phyloP scores from a whole-genome alignment of 1,140 invertebrate species.

The Ganaspis sp. region DNA sequence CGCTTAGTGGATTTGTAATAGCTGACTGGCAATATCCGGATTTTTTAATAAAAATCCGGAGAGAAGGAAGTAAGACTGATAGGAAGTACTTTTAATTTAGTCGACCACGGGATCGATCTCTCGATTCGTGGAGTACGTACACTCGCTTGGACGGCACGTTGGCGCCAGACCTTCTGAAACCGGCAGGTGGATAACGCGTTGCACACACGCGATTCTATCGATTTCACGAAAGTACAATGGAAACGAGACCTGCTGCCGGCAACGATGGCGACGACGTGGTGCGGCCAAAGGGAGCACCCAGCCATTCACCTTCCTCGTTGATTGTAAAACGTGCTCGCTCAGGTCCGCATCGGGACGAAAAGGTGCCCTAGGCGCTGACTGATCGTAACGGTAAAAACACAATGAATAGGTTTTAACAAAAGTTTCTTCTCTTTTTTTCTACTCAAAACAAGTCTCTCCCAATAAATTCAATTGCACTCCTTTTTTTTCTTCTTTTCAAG shows the following conservation, averaged over 20 bases:
- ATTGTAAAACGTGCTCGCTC: slow-evolving; percentile 30
- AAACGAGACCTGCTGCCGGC: slow-evolving; percentile 40
- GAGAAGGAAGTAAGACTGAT: not conserved
- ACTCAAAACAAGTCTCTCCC: slow-evolving; percentile 4
- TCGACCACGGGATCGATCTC: not conserved
- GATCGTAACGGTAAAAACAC: not conserved
- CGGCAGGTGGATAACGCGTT: slow-evolving; percentile 68
- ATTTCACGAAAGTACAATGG: slow-evolving; percentile 64
- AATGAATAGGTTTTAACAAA: not conserved
- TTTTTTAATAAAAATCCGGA: not conserved
- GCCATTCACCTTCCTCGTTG: slow-evolving; percentile 61
- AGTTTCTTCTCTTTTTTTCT: not conserved
- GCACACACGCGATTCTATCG: slow-evolving; percentile 69
- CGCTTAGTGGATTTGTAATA: slow-evolving; percentile 1
- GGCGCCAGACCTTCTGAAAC: slow-evolving; percentile 66
- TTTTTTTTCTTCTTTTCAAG: no score
- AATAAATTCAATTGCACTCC: not conserved
- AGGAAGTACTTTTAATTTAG: not conserved
- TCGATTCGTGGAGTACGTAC: slow-evolving; percentile 26
- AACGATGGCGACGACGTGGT: slow-evolving; percentile 41
- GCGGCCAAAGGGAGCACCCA: slow-evolving; percentile 41
- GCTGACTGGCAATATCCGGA: slow-evolving; percentile 3
- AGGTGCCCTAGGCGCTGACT: not conserved
- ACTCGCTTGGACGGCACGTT: slow-evolving; percentile 44
- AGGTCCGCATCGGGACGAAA: slow-evolving; percentile 23